phyloP scores from a whole-genome alignment of 2,888 invertebrate species.

The Phorcus lineatus region DNA sequence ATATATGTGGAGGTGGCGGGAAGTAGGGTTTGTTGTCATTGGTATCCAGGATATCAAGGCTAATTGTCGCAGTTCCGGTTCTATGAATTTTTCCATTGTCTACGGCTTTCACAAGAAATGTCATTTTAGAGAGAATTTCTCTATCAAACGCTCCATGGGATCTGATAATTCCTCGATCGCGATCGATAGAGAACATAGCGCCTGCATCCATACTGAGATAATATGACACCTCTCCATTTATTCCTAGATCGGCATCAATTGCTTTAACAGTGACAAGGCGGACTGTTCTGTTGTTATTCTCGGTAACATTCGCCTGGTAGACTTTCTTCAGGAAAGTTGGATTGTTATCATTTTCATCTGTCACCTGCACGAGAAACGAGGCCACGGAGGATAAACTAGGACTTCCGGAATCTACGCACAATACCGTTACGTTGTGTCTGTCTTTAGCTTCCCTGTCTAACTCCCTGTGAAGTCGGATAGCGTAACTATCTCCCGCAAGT shows the following conservation, averaged over 20 bases:
- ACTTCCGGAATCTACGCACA: constrained; percentile 66
- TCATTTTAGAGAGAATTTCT: constrained; percentile 49
- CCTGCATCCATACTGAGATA: constrained; percentile 81
- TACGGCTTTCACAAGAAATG: constrained; percentile 56
- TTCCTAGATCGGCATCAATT: constrained; percentile 79
- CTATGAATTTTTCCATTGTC: constrained; percentile 50
- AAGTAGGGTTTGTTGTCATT: constrained; percentile 65
- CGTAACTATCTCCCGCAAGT: constrained; percentile 37
- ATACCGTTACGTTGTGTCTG: constrained; percentile 60
- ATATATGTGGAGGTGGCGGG: constrained; percentile 83
- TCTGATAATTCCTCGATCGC: constrained; percentile 57
- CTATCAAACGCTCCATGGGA: constrained; percentile 57
- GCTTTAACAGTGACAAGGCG: constrained; percentile 78
- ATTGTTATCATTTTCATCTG: constrained; percentile 70
- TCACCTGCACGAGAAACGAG: constrained; percentile 60
- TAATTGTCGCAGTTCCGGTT: constrained; percentile 58
- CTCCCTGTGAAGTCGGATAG: constrained; percentile 50
- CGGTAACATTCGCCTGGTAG: constrained; percentile 57
- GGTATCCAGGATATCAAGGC: constrained; percentile 52
- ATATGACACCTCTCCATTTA: constrained; percentile 77
- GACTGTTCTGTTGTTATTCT: constrained; percentile 56
- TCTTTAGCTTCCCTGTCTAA: constrained; percentile 64
- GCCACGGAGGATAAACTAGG: constrained; percentile 60
- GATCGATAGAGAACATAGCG: constrained; percentile 70
- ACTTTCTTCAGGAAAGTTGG: constrained; percentile 57